A percentile compares a stretch with the other conserved stretches of the same genome.
Evolutionary conservation across 2,113 vertebrate genomes (phyloP).

Genomic region (Mastomys coucha): DNA sequence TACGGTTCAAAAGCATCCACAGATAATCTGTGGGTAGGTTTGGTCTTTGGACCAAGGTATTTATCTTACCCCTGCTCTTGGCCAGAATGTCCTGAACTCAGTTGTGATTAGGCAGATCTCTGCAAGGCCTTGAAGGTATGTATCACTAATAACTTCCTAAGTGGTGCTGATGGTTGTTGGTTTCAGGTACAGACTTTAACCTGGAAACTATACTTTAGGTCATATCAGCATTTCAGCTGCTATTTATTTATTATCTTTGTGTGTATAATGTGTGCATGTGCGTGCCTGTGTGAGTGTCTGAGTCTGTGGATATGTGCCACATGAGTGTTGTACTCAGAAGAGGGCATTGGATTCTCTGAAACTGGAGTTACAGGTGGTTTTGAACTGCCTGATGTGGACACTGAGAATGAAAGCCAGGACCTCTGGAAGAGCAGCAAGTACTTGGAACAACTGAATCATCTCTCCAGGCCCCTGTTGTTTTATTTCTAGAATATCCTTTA

Average conservation of each 20-base stretch:
- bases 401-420: neutral
- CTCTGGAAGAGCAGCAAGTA: neutral
- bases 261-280: neutral
- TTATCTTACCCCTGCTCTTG: neutral
- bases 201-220: neutral
- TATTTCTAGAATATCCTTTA: conserved; percentile 7
- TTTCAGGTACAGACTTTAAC: neutral
- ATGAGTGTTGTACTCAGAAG: neutral
- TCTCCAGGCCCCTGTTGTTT: too few species aligned
- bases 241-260: neutral
- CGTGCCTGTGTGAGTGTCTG: neutral
- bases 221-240: neutral
- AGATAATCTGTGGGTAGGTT: neutral
- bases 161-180: neutral
- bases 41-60: neutral
- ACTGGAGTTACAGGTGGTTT: neutral
- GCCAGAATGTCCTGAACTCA: neutral
- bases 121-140: neutral
- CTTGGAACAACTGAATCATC: too few species aligned
- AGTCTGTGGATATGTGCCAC: neutral
- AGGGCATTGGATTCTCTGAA: neutral
- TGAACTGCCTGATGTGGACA: neutral
- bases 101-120: neutral
- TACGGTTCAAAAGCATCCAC: neutral
- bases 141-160: conserved; percentile 27